Percentiles rank a stretch among this genome's conserved stretches.
Conservation (phyloP, 1,140 invertebrate genomes). For the Drosophila subpulchrella region DNA sequence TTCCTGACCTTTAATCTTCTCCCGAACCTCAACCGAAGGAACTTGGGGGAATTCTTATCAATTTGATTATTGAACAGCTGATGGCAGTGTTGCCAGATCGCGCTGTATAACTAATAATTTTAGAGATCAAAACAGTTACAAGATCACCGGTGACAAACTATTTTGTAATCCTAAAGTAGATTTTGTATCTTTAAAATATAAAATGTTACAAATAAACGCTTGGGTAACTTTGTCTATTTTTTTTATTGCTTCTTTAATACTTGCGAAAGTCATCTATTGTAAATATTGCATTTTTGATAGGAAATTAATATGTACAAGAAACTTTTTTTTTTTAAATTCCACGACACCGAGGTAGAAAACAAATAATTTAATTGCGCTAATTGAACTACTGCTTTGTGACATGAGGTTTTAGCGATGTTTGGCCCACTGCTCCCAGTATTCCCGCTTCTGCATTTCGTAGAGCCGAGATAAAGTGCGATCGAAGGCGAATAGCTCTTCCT, state of each 20-base stretch:
- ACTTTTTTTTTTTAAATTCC: slow-evolving; percentile 21
- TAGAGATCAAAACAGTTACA: slow-evolving; percentile 6
- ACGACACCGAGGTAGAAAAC: slow-evolving; percentile 30
- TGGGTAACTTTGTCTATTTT: slow-evolving; percentile 13
- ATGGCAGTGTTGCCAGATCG: slow-evolving; percentile 50
- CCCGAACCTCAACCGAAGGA: slow-evolving; percentile 32
- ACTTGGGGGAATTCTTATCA: slow-evolving; percentile 53
- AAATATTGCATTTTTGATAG: not conserved
- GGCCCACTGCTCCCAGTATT: slow-evolving; percentile 95
- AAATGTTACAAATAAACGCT: not conserved
- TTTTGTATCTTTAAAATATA: not conserved
- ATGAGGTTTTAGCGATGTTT: slow-evolving; percentile 85
- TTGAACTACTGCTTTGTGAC: slow-evolving; percentile 45
- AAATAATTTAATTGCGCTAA: slow-evolving; percentile 44
- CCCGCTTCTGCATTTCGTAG: slow-evolving; percentile 96
- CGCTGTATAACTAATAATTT: slow-evolving; percentile 25
- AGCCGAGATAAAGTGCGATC: slow-evolving; percentile 96
- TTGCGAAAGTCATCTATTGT: slow-evolving; percentile 12
- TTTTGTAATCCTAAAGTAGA: not conserved
- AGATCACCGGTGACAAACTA: slow-evolving; percentile 1
- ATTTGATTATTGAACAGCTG: slow-evolving; percentile 45
- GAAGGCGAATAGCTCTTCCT: slow-evolving; percentile 99
- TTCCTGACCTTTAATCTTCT: slow-evolving; percentile 38
- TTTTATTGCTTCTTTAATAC: slow-evolving; percentile 35
- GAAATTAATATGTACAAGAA: slow-evolving; percentile 8